These are phyloP conservation scores for Pipistrellus kuhlii DNA, from an alignment of 2,797 vertebrate genomes.

Conservation along the genomic window DNA sequence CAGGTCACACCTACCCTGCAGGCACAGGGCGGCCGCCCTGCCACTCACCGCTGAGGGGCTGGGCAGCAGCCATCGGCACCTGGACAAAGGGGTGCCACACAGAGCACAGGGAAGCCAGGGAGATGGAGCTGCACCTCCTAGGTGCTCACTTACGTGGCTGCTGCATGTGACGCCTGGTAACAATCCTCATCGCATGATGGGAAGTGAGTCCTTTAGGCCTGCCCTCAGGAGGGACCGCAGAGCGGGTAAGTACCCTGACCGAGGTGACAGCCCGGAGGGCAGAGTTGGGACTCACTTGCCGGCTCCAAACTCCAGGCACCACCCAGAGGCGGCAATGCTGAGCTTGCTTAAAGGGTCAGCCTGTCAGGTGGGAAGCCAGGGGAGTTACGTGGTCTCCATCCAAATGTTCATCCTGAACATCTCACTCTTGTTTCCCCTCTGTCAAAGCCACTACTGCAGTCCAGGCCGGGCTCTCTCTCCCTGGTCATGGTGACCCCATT, in stretches of 20 bases:
- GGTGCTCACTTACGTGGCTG: neutral
- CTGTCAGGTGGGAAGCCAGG: neutral
- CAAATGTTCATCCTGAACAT: neutral
- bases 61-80: neutral
- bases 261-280: neutral
- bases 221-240: neutral
- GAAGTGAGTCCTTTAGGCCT: neutral
- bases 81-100: neutral
- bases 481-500: neutral
- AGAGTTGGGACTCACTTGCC: neutral
- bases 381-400: neutral
- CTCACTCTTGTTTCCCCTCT: neutral
- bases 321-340: neutral
- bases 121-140: neutral
- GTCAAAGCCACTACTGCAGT: neutral
- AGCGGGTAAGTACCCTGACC: neutral
- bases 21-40: neutral
- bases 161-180: neutral
- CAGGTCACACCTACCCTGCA: neutral
- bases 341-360: neutral
- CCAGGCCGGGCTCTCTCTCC: neutral
- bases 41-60: neutral
- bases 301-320: neutral
- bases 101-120: neutral
- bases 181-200: neutral